Percentiles rank a stretch among this genome's conserved stretches.
Evolutionary conservation across 2,797 vertebrate genomes (phyloP).

Genomic region (Muscicapa comitata): DNA sequence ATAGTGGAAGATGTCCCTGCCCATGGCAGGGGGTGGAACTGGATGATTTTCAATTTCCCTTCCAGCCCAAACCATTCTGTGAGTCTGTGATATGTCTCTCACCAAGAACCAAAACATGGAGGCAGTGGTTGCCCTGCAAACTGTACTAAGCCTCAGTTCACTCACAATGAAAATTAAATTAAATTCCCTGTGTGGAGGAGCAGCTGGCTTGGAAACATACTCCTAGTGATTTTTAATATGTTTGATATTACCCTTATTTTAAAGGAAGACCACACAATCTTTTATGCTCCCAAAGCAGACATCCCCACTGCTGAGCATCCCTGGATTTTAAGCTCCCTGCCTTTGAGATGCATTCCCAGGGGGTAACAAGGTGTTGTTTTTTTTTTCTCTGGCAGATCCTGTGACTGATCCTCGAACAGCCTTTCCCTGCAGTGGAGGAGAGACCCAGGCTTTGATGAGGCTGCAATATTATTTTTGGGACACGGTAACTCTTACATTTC

Average conservation of each 20-base stretch:
- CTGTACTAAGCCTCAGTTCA: not conserved
- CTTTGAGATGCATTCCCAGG: not conserved
- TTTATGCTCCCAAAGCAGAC: not conserved
- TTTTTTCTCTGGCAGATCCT: slow-evolving; percentile 67
- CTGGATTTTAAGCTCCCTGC: not conserved
- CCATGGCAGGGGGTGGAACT: accelerated
- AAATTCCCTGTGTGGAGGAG: not conserved
- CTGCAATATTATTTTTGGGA: slow-evolving; percentile 86
- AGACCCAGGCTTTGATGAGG: slow-evolving; percentile 79
- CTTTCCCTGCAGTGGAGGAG: slow-evolving; percentile 82
- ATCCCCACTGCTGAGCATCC: not conserved
- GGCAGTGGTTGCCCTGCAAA: not conserved
- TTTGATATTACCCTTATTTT: not conserved
- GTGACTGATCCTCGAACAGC: slow-evolving; percentile 76
- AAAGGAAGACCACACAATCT: not conserved
- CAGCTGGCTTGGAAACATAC: not conserved
- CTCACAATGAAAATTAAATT: not conserved
- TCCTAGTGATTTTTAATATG: not conserved
- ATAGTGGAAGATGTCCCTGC: not conserved
- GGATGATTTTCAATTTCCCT: not conserved
- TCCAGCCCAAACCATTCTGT: not conserved
- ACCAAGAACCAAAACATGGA: not conserved
- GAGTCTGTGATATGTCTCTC: not conserved
- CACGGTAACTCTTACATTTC: slow-evolving; percentile 72
- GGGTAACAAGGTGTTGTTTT: not conserved